A percentile compares a stretch with the other conserved stretches of the same genome.
Conservation (phyloP, 2,113 vertebrate genomes). For the Verasper variegatus region DNA sequence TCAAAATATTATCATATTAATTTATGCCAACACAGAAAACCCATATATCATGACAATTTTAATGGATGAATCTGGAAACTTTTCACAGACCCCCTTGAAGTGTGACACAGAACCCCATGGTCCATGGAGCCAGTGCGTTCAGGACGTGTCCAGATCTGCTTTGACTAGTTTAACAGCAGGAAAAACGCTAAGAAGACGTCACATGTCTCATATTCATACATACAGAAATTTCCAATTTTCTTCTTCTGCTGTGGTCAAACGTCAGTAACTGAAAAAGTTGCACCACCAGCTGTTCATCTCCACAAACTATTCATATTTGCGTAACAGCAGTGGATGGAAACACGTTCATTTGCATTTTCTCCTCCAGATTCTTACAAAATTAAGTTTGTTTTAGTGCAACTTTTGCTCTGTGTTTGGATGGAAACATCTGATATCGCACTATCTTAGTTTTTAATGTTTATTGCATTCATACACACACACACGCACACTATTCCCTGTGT, state of each 20-base stretch:
- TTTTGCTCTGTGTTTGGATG: too few relatives aligned
- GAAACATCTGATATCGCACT: neutral
- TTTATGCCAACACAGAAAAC: too few relatives aligned
- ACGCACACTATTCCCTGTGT: slow-evolving; percentile 15
- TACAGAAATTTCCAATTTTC: too few relatives aligned
- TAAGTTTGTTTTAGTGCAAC: too few relatives aligned
- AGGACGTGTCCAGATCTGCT: neutral
- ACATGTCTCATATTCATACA: too few relatives aligned
- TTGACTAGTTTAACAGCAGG: too few relatives aligned
- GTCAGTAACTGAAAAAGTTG: neutral
- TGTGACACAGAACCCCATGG: too few relatives aligned
- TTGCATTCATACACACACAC: slow-evolving; percentile 9
- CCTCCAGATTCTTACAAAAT: too few relatives aligned
- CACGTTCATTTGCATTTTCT: neutral
- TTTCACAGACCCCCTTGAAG: neutral
- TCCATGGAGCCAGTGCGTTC: neutral
- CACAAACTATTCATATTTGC: neutral
- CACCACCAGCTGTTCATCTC: neutral
- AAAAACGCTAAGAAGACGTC: too few relatives aligned
- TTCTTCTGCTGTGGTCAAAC: neutral
- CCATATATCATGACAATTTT: too few relatives aligned
- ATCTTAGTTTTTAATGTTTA: slow-evolving; percentile 6
- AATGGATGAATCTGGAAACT: too few relatives aligned
- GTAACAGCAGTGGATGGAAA: neutral
- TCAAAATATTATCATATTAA: too few relatives aligned